Evolutionary conservation across 92 coral and sea anemone species (phyloP).

Genomic region (Heteractis magnifica): DNA sequence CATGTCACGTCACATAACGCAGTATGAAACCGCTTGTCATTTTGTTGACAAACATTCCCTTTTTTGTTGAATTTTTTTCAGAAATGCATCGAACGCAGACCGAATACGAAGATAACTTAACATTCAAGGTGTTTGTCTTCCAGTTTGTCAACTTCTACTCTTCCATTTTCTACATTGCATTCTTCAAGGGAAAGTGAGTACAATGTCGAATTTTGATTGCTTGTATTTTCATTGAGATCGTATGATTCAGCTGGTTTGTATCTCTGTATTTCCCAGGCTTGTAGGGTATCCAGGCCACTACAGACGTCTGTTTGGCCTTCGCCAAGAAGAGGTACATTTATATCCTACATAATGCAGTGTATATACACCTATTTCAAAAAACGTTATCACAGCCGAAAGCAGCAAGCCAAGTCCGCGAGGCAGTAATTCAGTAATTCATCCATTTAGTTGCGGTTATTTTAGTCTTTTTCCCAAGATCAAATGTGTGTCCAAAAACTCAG

Average conservation of each 20-base stretch:
- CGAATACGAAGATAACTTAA: slow-evolving; percentile 91
- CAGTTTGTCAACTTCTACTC: slow-evolving; percentile 98
- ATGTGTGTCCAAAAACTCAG: no score
- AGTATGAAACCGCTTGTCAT: not conserved
- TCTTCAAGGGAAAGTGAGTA: slow-evolving; percentile 99
- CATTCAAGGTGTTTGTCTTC: slow-evolving; percentile 97
- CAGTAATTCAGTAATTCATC: no score
- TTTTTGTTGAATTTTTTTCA: slow-evolving; percentile 2
- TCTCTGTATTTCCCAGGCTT: slow-evolving; percentile 49
- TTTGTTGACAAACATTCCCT: not conserved
- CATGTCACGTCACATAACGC: not conserved
- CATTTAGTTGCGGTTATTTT: no score
- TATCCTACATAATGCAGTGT: no score
- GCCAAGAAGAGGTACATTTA: slow-evolving; percentile 87
- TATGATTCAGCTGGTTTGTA: no score
- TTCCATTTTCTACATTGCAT: slow-evolving; percentile 96
- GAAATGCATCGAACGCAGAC: slow-evolving; percentile 99
- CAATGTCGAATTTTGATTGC: no score
- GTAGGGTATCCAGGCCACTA: slow-evolving; percentile 98
- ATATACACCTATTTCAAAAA: no score
- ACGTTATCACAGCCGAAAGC: no score
- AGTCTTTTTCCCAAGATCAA: no score
- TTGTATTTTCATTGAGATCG: no score
- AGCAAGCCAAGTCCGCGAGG: no score
- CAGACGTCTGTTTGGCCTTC: slow-evolving; percentile 91